Evolutionary conservation across 2,113 vertebrate genomes (phyloP).

Genomic region (Hippocampus comes): DNA sequence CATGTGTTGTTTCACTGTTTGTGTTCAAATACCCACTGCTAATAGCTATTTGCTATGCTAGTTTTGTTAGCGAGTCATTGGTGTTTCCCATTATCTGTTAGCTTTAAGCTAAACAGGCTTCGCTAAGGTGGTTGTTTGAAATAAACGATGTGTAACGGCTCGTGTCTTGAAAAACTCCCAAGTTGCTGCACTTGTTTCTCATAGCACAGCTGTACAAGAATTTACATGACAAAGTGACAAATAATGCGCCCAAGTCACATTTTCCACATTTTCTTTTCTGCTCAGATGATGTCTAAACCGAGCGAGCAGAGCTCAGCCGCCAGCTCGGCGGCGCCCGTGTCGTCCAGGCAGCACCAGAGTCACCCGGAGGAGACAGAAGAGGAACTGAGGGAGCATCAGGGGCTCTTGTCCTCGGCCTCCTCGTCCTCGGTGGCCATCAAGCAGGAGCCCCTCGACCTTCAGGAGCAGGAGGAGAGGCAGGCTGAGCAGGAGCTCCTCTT

Average conservation of each 20-base stretch:
- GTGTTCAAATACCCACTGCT: too few relatives aligned
- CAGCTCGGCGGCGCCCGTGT: constrained; percentile 54
- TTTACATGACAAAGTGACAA: not conserved
- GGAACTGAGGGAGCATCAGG: constrained; percentile 90
- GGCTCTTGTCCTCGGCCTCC: constrained; percentile 71
- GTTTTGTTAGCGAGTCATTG: too few relatives aligned
- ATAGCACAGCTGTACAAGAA: too few relatives aligned
- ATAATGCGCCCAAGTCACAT: not conserved
- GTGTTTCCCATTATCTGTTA: too few relatives aligned
- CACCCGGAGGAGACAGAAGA: constrained; percentile 94
- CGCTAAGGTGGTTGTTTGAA: too few relatives aligned
- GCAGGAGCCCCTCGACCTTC: constrained; percentile 85
- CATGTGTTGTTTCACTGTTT: too few relatives aligned
- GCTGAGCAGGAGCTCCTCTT: constrained; percentile 86
- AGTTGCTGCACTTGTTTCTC: too few relatives aligned
- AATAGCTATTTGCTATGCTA: too few relatives aligned
- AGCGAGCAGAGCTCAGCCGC: constrained; percentile 69
- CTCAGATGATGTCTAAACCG: constrained; percentile 84
- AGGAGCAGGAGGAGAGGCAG: constrained; percentile 83
- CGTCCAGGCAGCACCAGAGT: constrained; percentile 85
- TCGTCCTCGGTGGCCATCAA: constrained; percentile 75
- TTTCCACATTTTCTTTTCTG: not conserved
- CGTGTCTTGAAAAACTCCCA: not conserved
- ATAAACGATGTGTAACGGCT: too few relatives aligned
- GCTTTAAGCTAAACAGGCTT: too few relatives aligned